Conservation (phyloP, 53 echinoderm and acorn worm genomes). For the Holothuria scabra region DNA sequence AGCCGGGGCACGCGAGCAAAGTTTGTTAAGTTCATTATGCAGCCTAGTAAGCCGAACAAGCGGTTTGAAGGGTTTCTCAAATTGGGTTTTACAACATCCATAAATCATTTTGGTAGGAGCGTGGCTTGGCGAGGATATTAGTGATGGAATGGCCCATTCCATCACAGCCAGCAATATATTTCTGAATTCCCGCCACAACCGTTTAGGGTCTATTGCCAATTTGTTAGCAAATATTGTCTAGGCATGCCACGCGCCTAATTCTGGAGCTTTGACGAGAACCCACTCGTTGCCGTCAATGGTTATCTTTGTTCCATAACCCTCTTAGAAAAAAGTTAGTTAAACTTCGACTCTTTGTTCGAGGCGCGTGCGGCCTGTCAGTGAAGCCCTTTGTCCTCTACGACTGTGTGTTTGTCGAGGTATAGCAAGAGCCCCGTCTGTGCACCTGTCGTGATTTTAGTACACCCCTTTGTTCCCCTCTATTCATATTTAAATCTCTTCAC, state of each 20-base stretch:
- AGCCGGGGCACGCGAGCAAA: conserved; percentile 49
- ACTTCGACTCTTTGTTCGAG: conserved; percentile 64
- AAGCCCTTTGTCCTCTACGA: conserved; percentile 56
- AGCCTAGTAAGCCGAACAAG: conserved; percentile 1
- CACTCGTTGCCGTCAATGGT: conserved; percentile 50
- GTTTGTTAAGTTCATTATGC: conserved; percentile 29
- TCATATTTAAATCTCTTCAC: conserved; percentile 45
- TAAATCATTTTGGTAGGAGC: conserved; percentile 33
- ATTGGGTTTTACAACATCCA: not conserved
- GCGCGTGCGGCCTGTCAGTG: conserved; percentile 76
- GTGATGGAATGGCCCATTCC: conserved; percentile 16
- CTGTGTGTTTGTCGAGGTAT: conserved; percentile 44
- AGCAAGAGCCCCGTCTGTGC: conserved; percentile 43
- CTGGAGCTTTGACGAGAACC: conserved; percentile 23
- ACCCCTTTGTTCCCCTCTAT: conserved; percentile 55
- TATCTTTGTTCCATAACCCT: conserved; percentile 51
- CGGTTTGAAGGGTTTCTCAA: not conserved
- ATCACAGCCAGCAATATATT: conserved; percentile 27
- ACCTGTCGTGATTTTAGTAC: conserved; percentile 58
- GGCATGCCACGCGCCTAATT: conserved; percentile 39
- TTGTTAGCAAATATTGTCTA: conserved; percentile 45
- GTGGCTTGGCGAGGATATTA: conserved; percentile 6
- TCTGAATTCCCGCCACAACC: conserved; percentile 41
- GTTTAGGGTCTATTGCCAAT: conserved; percentile 27
- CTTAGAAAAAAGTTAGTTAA: conserved; percentile 49